phyloP scores from a whole-genome alignment of 2,113 vertebrate species.

The Capreolus pygargus region DNA sequence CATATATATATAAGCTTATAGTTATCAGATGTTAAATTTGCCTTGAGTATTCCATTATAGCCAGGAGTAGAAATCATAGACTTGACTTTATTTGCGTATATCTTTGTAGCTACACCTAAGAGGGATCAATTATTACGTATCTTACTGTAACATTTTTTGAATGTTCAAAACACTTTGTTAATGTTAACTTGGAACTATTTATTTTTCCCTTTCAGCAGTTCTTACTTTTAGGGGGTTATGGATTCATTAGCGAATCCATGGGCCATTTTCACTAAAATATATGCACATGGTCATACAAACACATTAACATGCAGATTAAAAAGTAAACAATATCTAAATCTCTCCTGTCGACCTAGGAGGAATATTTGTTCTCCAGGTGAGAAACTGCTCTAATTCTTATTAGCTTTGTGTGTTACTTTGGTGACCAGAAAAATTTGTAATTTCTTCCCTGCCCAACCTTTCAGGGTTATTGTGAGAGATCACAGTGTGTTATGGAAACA shows the following conservation, averaged over 20 bases:
- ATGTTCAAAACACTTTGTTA: slow-evolving; percentile 33
- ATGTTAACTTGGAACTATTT: slow-evolving; percentile 3
- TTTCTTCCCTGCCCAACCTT: not conserved
- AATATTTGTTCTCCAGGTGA: not conserved
- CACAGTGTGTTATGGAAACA: not conserved
- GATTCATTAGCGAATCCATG: not conserved
- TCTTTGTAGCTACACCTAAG: not conserved
- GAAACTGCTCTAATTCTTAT: not conserved
- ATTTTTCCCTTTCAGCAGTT: not conserved
- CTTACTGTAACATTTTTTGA: not conserved
- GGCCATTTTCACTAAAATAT: not conserved
- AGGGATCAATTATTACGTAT: not conserved
- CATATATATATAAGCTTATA: not conserved
- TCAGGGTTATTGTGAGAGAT: not conserved
- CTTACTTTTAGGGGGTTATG: not conserved
- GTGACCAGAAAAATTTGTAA: not conserved
- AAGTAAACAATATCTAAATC: not conserved
- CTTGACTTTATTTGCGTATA: not conserved
- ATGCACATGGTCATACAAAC: not conserved
- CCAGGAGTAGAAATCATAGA: not conserved
- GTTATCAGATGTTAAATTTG: not conserved
- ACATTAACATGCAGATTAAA: not conserved
- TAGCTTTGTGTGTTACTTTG: not conserved
- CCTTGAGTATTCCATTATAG: not conserved
- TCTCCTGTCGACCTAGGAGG: not conserved